These are phyloP conservation scores for Drosophila pseudotakahashii DNA, from an alignment of 2,888 invertebrate species.

Conservation along the genomic window DNA sequence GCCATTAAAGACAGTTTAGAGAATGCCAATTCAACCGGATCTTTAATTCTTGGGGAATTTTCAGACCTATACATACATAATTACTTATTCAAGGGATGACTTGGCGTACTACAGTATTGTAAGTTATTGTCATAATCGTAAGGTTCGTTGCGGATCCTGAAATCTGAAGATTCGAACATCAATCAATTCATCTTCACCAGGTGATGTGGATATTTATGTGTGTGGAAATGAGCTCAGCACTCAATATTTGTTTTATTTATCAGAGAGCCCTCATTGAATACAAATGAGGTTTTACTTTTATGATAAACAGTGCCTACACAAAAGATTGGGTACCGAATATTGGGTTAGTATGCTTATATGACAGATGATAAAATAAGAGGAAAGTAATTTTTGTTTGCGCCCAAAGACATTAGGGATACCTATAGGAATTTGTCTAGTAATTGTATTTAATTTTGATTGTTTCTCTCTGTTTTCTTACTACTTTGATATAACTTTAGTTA, in stretches of 20 bases:
- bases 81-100: neutral
- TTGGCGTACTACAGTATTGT: neutral
- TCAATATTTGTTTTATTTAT: constrained; percentile 2
- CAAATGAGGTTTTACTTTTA: constrained; percentile 7
- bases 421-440: too few species aligned
- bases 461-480: too few species aligned
- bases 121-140: neutral
- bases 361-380: neutral
- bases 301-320: neutral
- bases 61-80: neutral
- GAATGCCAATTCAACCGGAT: constrained; percentile 30
- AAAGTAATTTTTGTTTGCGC: neutral
- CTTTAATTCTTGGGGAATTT: constrained; percentile 1
- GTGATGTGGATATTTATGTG: too few species aligned
- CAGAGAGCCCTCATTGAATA: neutral
- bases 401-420: neutral
- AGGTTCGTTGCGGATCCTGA: neutral
- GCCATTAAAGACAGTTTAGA: constrained; percentile 47
- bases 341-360: neutral
- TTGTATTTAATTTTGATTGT: too few species aligned
- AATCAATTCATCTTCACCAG: neutral
- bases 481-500: too few species aligned
- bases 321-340: neutral
- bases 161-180: neutral
- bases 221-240: neutral